Evolutionary conservation across 2,797 vertebrate genomes (phyloP), one percentile per base, ranked within the genome.

Genomic region (Sebastes minor): DNA sequence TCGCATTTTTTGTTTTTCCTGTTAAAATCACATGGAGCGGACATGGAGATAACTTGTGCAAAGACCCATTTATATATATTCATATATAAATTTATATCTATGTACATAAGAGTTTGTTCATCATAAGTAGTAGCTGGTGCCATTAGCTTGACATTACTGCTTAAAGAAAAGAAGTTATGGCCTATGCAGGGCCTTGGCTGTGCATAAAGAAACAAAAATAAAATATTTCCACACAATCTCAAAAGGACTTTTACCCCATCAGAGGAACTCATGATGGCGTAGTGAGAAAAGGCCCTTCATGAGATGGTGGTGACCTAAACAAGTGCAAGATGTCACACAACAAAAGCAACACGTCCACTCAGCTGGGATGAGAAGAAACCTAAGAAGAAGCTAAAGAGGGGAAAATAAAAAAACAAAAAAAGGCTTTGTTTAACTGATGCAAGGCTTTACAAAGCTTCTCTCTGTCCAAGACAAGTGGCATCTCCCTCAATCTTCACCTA

Each of bases 41-140:
- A 96, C 94, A 94, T 93, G 84, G 88, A 95, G 92, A 94, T 88
- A 86, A 94, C 92, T 83, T 96, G 95, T 96, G 96, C 95, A 96
- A 96, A 95, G 91, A 96, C 94, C 93, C 84, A 94, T 93, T 92
- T 88, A 95, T 95, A 92, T 91, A 93, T 92, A 90, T 90, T 89
- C 89, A 91, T 92, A 95, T 95, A 92, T 94, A 95, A 91, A 95
- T 93, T 89, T 92, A 87, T 93, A 92, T 90, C 84, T 94, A 92
- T 92, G 90, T 93, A 93, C 88, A 94, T 89, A 94, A n/a, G 80
- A 89, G 88, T 86, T 91, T 91, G 87, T 86, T 93, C 87, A 85
- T 89, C 85, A 74, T 81, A 87, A 91, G 89, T 91, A 86, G 88
- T 90, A 93, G 94, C 92, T 94, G 94, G 93, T 95, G 94, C 88